These are phyloP conservation scores for Caradrina clavipalpis DNA, from an alignment of 2,888 invertebrate species.

Conservation along the genomic window DNA sequence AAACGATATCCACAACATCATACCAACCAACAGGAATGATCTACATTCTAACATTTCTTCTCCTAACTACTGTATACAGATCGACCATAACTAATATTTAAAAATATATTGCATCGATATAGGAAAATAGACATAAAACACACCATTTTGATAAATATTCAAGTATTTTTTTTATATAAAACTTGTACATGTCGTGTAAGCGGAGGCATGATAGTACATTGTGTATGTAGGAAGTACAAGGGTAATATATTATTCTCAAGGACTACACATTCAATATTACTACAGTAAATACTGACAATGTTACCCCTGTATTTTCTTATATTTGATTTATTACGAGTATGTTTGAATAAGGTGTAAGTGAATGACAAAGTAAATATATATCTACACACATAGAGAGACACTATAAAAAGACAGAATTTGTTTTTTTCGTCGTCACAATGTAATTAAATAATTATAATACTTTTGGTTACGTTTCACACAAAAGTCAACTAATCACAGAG, in stretches of 20 bases:
- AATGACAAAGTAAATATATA: conserved; percentile 25
- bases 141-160: conserved; percentile 68
- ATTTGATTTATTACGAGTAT: conserved; percentile 32
- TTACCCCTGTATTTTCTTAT: conserved; percentile 37
- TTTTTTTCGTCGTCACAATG: conserved; percentile 23
- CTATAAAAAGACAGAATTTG: conserved; percentile 18
- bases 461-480: conserved; percentile 42
- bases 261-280: conserved; percentile 45
- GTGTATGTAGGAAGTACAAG: conserved; percentile 43
- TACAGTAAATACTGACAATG: conserved; percentile 51
- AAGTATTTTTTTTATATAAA: conserved; percentile 66
- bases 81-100: conserved; percentile 75
- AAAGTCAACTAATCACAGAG: conserved; percentile 20
- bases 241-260: conserved; percentile 30
- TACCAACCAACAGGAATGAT: conserved; percentile 54
- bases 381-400: conserved; percentile 25
- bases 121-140: conserved; percentile 80
- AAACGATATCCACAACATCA: conserved; percentile 50
- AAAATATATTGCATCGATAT: conserved; percentile 86
- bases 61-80: conserved; percentile 81
- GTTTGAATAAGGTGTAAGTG: conserved; percentile 22
- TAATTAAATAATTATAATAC: conserved; percentile 32
- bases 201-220: conserved; percentile 71
- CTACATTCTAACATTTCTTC: conserved; percentile 71
- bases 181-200: conserved; percentile 71